Percentiles rank a stretch among this genome's conserved stretches.
Evolutionary conservation across 2,888 invertebrate species (phyloP).

Genomic region (Cerastoderma edule): DNA sequence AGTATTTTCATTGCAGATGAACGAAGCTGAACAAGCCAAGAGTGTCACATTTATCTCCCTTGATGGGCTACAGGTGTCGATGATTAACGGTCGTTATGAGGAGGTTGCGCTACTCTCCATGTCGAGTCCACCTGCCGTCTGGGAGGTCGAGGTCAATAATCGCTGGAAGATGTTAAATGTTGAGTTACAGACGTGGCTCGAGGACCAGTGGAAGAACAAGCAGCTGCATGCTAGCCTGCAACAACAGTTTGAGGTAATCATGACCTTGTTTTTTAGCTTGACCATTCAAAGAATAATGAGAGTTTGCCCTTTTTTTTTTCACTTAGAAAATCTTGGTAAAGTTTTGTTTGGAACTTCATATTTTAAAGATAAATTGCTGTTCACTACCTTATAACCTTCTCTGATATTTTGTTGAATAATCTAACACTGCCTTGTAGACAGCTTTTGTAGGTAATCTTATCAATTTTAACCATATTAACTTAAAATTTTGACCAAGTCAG

Average conservation of each 20-base stretch:
- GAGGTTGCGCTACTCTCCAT: constrained; percentile 90
- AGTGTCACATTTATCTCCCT: constrained; percentile 89
- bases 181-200: constrained; percentile 92
- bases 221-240: constrained; percentile 90
- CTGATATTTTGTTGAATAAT: too few relatives aligned
- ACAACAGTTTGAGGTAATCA: constrained; percentile 88
- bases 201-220: constrained; percentile 90
- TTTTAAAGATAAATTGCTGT: too few relatives aligned
- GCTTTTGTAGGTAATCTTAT: too few relatives aligned
- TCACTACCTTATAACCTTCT: too few relatives aligned
- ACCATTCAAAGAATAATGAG: too few relatives aligned
- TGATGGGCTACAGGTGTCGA: constrained; percentile 88
- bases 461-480: too few relatives aligned
- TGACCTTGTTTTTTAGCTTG: too few relatives aligned
- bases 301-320: too few relatives aligned
- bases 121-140: constrained; percentile 89
- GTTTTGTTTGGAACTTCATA: too few relatives aligned
- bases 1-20: constrained; percentile 72
- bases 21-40: constrained; percentile 87
- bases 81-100: constrained; percentile 84
- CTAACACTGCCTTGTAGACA: too few relatives aligned
- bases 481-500: too few relatives aligned
- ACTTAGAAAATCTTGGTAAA: too few relatives aligned
- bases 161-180: constrained; percentile 91
- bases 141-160: constrained; percentile 92